These are phyloP conservation scores for Orthosia cruda DNA, from an alignment of 2,888 invertebrate species.

Conservation along the genomic window DNA sequence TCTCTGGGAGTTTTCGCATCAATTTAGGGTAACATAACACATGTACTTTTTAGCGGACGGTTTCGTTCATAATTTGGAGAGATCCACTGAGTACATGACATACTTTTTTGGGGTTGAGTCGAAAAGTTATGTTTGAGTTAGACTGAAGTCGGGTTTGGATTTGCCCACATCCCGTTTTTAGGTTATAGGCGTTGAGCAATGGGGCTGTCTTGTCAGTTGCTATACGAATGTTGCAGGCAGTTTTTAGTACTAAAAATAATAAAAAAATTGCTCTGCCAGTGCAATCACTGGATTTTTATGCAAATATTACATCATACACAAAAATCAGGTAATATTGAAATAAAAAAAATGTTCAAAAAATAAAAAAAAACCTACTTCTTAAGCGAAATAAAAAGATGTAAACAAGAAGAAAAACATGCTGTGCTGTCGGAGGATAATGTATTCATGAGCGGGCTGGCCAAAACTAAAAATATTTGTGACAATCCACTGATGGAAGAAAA, in stretches of 20 bases:
- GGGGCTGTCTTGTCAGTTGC: neutral
- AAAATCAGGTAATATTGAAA: too few relatives aligned
- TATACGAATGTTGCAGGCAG: neutral
- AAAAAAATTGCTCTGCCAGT: too few relatives aligned
- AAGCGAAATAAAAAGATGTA: too few relatives aligned
- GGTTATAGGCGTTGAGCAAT: slow-evolving; percentile 1
- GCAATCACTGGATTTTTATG: neutral
- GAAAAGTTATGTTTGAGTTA: slow-evolving; percentile 1
- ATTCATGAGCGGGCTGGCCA: too few relatives aligned
- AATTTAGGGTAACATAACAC: slow-evolving; percentile 57
- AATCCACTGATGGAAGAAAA: too few relatives aligned
- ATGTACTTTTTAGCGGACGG: slow-evolving; percentile 51
- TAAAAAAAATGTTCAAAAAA: too few relatives aligned
- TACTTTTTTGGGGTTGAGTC: slow-evolving; percentile 5
- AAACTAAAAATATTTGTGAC: too few relatives aligned
- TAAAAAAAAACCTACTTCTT: too few relatives aligned
- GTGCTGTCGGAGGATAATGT: too few relatives aligned
- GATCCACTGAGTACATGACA: slow-evolving; percentile 23
- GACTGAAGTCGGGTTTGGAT: neutral
- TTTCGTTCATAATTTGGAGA: slow-evolving; percentile 54
- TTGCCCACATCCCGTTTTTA: neutral
- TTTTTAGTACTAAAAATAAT: neutral
- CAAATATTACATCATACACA: neutral
- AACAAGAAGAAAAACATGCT: too few relatives aligned
- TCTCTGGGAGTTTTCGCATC: slow-evolving; percentile 45